phyloP scores from a whole-genome alignment of 2,797 vertebrate genomes.

The Melanotaenia boesemani region DNA sequence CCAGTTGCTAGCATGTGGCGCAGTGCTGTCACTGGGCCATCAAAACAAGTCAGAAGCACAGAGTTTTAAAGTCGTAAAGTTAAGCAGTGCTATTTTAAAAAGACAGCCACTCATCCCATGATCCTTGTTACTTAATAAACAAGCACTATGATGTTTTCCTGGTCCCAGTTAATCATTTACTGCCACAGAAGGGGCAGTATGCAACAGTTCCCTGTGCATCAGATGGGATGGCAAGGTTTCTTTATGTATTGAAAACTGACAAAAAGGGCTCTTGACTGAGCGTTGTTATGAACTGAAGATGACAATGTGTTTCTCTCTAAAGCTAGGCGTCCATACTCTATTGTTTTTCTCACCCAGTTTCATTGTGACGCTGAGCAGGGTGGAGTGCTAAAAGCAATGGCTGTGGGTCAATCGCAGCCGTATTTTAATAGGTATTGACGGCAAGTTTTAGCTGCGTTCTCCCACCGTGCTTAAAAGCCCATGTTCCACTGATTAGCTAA shows the following conservation, averaged over 20 bases:
- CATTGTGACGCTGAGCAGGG: conserved; percentile 36
- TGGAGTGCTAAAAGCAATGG: conserved; percentile 48
- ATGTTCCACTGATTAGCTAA: conserved; percentile 85
- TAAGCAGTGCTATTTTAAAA: not conserved
- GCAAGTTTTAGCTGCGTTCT: conserved; percentile 68
- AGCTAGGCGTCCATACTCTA: not conserved
- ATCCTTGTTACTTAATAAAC: not conserved
- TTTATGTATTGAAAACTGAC: not conserved
- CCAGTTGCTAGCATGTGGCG: too few species aligned
- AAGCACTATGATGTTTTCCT: not conserved
- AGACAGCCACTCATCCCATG: not conserved
- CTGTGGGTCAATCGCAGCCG: conserved; percentile 46
- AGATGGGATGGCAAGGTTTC: not conserved
- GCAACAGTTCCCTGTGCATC: not conserved
- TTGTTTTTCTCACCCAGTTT: conserved; percentile 33
- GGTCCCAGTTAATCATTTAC: not conserved
- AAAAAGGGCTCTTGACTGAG: not conserved
- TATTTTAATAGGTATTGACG: conserved; percentile 81
- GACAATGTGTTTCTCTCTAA: not conserved
- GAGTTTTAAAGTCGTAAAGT: not conserved
- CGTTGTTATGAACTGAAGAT: not conserved
- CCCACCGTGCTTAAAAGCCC: conserved; percentile 77
- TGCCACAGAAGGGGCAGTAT: not conserved
- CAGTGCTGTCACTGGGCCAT: too few species aligned
- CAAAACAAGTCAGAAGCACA: too few species aligned